These are phyloP conservation scores for Trisateles emortualis DNA, from an alignment of 2,888 invertebrate genomes.

Conservation along the genomic window DNA sequence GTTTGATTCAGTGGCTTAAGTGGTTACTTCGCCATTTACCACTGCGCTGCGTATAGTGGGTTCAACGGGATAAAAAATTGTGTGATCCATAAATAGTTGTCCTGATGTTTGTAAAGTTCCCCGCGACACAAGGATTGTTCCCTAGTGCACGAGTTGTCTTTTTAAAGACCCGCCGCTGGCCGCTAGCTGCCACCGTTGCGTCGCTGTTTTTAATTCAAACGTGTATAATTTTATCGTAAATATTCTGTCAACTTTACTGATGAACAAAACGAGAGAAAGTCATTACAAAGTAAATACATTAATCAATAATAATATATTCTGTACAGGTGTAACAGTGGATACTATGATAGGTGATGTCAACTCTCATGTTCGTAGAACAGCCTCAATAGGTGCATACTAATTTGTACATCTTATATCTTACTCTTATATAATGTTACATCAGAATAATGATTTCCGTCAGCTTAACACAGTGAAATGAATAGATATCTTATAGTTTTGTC, in stretches of 20 bases:
- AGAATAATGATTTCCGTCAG: neutral
- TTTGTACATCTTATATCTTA: neutral
- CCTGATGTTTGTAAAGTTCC: no score
- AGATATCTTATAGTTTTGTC: no score
- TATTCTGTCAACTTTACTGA: neutral
- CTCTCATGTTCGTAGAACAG: neutral
- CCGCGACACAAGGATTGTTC: no score
- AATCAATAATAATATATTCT: neutral
- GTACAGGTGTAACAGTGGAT: neutral
- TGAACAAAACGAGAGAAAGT: neutral
- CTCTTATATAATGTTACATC: neutral
- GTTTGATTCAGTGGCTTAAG: no score
- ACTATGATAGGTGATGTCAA: slow-evolving; percentile 7
- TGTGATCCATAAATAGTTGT: no score
- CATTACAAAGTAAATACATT: neutral
- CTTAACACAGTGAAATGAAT: neutral
- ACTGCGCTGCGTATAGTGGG: no score
- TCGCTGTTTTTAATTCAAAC: neutral
- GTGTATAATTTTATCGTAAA: neutral
- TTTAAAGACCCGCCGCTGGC: no score
- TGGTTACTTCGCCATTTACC: no score
- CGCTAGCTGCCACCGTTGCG: no score
- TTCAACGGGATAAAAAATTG: no score
- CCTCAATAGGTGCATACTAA: neutral
- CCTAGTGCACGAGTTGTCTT: no score